A percentile compares a stretch with the other conserved stretches of the same genome.
Conservation (phyloP, 2,797 vertebrate species). For the Ficedula albicollis region DNA sequence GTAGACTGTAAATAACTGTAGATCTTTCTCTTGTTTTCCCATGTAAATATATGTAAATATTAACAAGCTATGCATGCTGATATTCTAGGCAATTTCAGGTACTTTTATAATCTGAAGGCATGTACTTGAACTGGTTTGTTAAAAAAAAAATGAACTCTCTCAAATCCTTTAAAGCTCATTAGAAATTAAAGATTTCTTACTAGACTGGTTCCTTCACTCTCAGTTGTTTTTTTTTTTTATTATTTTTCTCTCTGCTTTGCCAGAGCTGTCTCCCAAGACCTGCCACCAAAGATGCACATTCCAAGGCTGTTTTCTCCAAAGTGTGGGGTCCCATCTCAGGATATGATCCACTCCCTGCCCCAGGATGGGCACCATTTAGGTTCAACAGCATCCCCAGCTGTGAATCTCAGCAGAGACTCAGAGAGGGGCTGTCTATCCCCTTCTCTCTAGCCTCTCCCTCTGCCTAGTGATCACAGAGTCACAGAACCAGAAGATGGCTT, state of each 20-base stretch:
- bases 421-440: neutral
- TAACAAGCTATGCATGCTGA: conserved; percentile 93
- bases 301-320: neutral
- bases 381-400: neutral
- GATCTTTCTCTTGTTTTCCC: conserved; percentile 80
- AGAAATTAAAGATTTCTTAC: conserved; percentile 83
- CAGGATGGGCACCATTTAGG: neutral
- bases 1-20: conserved; percentile 90
- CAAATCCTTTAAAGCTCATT: conserved; percentile 76
- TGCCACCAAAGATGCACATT: neutral
- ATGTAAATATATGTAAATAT: conserved; percentile 98
- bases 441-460: neutral
- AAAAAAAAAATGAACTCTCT: conserved; percentile 78
- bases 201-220: conserved; percentile 63
- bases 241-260: neutral
- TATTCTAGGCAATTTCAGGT: conserved; percentile 95
- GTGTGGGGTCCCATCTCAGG: accelerated
- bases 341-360: accelerated
- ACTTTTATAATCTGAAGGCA: conserved; percentile 99
- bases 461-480: neutral
- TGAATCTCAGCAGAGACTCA: neutral
- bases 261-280: neutral
- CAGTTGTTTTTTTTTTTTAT: conserved; percentile 29
- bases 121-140: conserved; percentile 85
- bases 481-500: neutral